A percentile compares a stretch with the other conserved stretches of the same genome.
Evolutionary conservation across 2,888 invertebrate species (phyloP).

Genomic region (Rhagonycha fulva): DNA sequence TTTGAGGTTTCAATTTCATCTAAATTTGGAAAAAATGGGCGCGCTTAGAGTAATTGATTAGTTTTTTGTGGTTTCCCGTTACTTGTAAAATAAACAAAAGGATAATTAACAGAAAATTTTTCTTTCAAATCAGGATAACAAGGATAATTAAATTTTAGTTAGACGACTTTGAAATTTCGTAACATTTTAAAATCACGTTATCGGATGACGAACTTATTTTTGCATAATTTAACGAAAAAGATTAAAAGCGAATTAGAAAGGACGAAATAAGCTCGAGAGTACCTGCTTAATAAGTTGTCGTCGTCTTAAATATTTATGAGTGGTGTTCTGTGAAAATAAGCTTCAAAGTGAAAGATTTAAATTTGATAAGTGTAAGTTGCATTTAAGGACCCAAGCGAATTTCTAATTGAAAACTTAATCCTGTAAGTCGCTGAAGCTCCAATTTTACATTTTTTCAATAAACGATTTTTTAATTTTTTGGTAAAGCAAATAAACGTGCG

Average conservation of each 20-base stretch:
- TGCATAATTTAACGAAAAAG: not conserved
- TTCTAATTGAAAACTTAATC: not conserved
- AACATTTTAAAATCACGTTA: too few relatives aligned
- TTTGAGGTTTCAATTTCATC: not conserved
- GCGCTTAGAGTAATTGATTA: not conserved
- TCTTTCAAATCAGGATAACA: not conserved
- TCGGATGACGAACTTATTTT: not conserved
- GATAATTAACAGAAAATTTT: not conserved
- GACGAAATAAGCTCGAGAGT: not conserved
- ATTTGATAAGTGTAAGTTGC: not conserved
- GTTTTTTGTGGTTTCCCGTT: not conserved
- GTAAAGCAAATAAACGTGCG: not conserved
- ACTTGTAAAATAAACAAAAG: not conserved
- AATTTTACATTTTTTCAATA: not conserved
- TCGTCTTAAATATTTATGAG: not conserved
- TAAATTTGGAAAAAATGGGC: not conserved
- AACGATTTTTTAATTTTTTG: not conserved
- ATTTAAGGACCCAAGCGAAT: not conserved
- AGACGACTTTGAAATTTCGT: not conserved
- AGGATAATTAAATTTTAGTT: not conserved
- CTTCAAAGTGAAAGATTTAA: not conserved
- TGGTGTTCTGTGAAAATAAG: not conserved
- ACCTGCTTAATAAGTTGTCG: not conserved
- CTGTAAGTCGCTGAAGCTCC: not conserved
- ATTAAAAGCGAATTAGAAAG: not conserved